Base-by-base conservation (phyloP, 1,140 invertebrate species). In the Belonocnema kinseyi region DNA sequence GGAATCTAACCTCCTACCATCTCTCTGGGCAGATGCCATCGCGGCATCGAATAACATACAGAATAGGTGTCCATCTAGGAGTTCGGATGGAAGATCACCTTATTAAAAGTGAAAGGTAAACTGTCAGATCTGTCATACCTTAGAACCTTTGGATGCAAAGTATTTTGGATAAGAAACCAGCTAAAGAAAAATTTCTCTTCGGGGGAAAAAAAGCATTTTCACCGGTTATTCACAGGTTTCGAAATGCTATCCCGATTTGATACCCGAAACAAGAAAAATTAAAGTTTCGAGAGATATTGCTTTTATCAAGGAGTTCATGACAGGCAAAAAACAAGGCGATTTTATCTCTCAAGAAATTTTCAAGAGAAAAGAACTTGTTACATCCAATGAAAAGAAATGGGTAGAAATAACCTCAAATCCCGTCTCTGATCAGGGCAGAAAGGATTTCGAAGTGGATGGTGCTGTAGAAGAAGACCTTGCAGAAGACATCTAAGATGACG, bases 121-220 rank as follows among this genome's bases (percentile, higher is more conserved):
- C 80, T 79, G 66, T 82, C 85, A 10, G 77, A 77, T 73, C 26
- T 85, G 3, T 72, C 51, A n/a, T 74, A 86, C 73, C 76, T 88
- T 33, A 76, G 79, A 77, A 85, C 80, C 13, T 89, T 88, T 81
- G 87, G 88, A 58, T 85, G 78, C 50, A 74, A 87, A 19, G 66
- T 71, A 2, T 76, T 14, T 46, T 76, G 51, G 51, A 76, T 19
- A 83, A 77, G 54, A 7, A 21, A 10, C 78, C 77, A 77, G 77
- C 72, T 12, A 72, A 81, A 58, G 72, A 10, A 88, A 86, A 56
- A 74, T 84, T 1, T 75, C 82, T 72, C 50, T 74, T 14, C 82
- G 82, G 21, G 79, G 80, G 14, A 71, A 53, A 71, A 53, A 78
- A 70, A 58, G 81, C 8, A 76, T 75, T 40, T 83, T 85, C 72